phyloP scores from a whole-genome alignment of 2,113 vertebrate species.

The Theropithecus gelada region DNA sequence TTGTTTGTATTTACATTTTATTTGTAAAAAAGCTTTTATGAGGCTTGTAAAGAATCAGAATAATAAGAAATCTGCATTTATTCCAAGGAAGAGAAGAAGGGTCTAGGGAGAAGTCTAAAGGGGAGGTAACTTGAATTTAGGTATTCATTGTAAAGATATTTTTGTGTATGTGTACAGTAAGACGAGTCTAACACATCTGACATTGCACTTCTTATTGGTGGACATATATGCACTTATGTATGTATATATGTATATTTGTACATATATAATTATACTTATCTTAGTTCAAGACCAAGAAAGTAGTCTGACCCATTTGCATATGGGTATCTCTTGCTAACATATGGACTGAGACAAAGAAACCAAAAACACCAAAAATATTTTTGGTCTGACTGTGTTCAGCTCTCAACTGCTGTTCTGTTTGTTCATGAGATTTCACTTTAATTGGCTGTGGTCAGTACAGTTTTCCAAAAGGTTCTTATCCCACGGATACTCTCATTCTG shows the following conservation, averaged over 20 bases:
- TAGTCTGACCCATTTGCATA: neutral
- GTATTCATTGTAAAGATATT: neutral
- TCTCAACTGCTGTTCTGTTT: neutral
- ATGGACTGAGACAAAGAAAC: neutral
- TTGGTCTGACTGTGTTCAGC: neutral
- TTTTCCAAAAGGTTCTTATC: neutral
- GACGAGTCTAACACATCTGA: neutral
- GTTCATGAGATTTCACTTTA: neutral
- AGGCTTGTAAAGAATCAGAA: neutral
- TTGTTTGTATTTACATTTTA: constrained; percentile 10
- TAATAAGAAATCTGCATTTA: neutral
- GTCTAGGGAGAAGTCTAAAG: neutral
- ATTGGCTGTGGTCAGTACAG: neutral
- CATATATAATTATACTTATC: neutral
- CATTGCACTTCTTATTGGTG: neutral
- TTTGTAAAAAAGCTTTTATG: neutral
- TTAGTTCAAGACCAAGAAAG: neutral
- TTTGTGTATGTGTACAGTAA: neutral
- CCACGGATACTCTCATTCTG: neutral
- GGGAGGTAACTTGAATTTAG: neutral
- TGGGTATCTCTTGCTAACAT: neutral
- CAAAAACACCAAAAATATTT: neutral
- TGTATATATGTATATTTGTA: neutral
- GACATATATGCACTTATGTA: neutral
- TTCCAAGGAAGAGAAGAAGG: neutral